Percentiles rank a stretch among this genome's conserved stretches.
Conservation (phyloP, 2,797 vertebrate genomes). For the Channallabes apus region DNA sequence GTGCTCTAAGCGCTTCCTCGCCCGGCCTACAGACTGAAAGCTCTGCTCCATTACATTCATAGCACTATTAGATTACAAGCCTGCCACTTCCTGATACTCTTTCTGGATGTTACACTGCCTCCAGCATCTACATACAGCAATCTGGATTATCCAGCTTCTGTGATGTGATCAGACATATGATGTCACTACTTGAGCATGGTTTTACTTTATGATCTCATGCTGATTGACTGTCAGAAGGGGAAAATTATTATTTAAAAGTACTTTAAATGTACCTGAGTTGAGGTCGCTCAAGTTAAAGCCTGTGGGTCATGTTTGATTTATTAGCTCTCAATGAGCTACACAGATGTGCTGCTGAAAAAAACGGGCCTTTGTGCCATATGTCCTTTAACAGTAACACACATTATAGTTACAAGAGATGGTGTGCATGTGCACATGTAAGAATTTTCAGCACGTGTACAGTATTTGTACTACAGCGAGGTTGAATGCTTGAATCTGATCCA, state of each 20-base stretch:
- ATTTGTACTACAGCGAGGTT: neutral
- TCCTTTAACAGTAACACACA: neutral
- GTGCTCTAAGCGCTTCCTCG: conserved; percentile 28
- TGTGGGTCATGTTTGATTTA: neutral
- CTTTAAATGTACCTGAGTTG: neutral
- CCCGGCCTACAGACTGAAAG: neutral
- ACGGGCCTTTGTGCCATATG: neutral
- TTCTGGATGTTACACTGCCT: neutral
- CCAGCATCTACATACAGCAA: neutral
- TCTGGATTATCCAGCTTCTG: neutral
- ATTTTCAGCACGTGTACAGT: neutral
- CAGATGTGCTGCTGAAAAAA: neutral
- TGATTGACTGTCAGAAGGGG: neutral
- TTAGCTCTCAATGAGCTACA: neutral
- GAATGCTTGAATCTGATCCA: neutral
- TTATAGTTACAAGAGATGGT: neutral
- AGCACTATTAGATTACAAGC: conserved; percentile 35
- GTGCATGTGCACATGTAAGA: neutral
- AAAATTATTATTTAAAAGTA: neutral
- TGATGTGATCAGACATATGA: no score
- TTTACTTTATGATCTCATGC: neutral
- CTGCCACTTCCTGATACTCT: conserved; percentile 23
- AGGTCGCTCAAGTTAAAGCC: neutral
- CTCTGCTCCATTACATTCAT: conserved; percentile 24
- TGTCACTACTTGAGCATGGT: neutral